Evolutionary conservation across 2,797 vertebrate species (phyloP).

Genomic region (Eulemur coronatus): DNA sequence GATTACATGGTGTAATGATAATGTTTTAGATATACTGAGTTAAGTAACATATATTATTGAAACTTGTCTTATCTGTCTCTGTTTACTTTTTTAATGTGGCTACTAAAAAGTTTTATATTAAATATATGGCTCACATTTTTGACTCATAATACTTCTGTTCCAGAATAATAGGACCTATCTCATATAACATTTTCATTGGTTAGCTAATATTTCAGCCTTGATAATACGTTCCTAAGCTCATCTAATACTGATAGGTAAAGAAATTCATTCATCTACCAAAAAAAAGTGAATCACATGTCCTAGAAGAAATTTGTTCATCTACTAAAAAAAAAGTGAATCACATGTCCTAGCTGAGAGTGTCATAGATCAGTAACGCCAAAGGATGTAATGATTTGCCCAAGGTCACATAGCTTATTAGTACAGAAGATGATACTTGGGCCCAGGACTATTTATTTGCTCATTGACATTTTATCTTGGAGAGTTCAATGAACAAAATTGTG

Average conservation of each 20-base stretch:
- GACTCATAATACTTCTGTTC: background rate
- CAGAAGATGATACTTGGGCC: background rate
- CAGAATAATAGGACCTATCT: background rate
- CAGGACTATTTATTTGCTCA: constrained; percentile 2
- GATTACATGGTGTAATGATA: background rate
- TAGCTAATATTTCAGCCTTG: background rate
- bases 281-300: background rate
- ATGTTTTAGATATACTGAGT: background rate
- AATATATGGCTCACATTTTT: background rate
- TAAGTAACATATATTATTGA: constrained; percentile 33
- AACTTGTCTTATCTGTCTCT: constrained; percentile 12
- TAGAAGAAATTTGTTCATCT: background rate
- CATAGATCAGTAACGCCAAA: background rate
- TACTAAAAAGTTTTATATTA: background rate
- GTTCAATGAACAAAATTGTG: constrained; percentile 43
- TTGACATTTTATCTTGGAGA: constrained; percentile 20
- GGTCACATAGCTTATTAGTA: background rate
- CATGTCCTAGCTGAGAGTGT: background rate
- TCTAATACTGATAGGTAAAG: background rate
- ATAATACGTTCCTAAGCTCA: background rate
- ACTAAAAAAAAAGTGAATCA: background rate
- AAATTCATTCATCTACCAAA: background rate
- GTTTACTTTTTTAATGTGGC: background rate
- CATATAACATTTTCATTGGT: background rate
- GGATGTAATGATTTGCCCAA: constrained; percentile 22